These are phyloP conservation scores for Zophobas atratus DNA, from an alignment of 1,140 invertebrate species.

Conservation along the genomic window DNA sequence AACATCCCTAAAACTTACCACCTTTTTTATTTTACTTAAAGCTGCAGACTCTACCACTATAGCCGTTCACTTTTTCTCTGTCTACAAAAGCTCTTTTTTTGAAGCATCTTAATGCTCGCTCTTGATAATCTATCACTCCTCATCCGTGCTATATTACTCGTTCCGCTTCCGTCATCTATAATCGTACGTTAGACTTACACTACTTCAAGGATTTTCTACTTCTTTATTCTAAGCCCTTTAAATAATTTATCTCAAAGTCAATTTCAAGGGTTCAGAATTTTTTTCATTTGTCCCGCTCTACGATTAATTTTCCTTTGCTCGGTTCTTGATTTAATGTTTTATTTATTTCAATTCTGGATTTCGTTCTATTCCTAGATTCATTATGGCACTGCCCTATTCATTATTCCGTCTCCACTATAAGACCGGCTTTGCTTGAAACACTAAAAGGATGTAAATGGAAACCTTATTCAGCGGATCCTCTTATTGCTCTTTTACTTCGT, in stretches of 20 bases:
- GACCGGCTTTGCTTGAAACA: conserved; percentile 15
- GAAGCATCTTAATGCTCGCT: conserved; percentile 20
- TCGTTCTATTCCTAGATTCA: conserved; percentile 20
- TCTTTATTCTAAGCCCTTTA: conserved; percentile 31
- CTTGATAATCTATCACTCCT: conserved; percentile 30
- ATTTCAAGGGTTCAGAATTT: conserved; percentile 27
- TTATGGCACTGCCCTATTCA: conserved; percentile 24
- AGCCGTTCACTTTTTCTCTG: not conserved
- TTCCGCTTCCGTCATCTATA: conserved; percentile 19
- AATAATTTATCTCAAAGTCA: conserved; percentile 32
- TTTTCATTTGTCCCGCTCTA: conserved; percentile 9
- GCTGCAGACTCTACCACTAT: not conserved
- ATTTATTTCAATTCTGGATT: conserved; percentile 13
- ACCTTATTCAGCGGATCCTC: conserved; percentile 28
- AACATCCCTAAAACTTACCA: no score
- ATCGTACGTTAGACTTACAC: conserved; percentile 3
- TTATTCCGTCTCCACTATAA: conserved; percentile 22
- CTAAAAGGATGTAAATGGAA: conserved; percentile 36
- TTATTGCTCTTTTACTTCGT: conserved; percentile 25
- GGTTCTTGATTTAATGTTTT: conserved; percentile 31
- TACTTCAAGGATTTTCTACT: conserved; percentile 21
- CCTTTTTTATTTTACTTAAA: not conserved
- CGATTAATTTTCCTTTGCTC: conserved; percentile 32
- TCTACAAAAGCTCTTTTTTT: conserved; percentile 19
- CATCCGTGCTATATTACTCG: conserved; percentile 24